Base-by-base conservation (phyloP, 37 sponge, comb jelly and placozoan genomes). In the Beroe ovata region DNA sequence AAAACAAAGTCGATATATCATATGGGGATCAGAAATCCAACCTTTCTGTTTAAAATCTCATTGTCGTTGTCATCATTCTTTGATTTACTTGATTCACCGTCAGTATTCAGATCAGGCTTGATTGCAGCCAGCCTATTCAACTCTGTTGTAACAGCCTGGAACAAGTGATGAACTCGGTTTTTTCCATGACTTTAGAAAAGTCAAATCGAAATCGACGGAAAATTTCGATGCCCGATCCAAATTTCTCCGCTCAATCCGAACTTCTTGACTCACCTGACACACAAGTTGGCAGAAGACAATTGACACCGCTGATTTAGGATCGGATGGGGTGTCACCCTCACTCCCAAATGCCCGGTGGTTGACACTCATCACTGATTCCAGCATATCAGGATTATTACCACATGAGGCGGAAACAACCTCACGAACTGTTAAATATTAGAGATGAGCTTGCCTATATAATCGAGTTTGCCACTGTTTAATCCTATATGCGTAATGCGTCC, bases 221-320 rank as follows among this genome's bases (percentile, higher is more conserved):
- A n/a, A n/a, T n/a, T n/a, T n/a, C n/a, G n/a, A n/a, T n/a, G n/a
- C n/a, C n/a, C n/a, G n/a, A n/a, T n/a, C n/a, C n/a, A n/a, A n/a
- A n/a, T n/a, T n/a, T n/a, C n/a, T n/a, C n/a, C n/a, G n/a, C n/a
- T n/a, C n/a, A n/a, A n/a, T n/a, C n/a, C n/a, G n/a, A n/a, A n/a
- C n/a, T n/a, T n/a, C n/a, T n/a, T n/a, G n/a, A 14, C 64, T 23
- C 8, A 69, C 71, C 71, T 69, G 71, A 40, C 84, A 77, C 16
- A 77, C 47, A 2, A 77, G 21, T 25, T 77, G 84, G n/a, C 29
- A 77, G 54, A 38, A 77, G 54, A 77, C 84, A 23, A 77, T 42
- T 21, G 84, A 77, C 28, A 77, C 84, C 39, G 84, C 42, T 28
- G 84, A 28, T 11, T 77, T 77, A 42, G 84, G 84, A 25, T 77